phyloP scores from a whole-genome alignment of 1,140 invertebrate genomes.

The Drosophila nigrodunni region DNA sequence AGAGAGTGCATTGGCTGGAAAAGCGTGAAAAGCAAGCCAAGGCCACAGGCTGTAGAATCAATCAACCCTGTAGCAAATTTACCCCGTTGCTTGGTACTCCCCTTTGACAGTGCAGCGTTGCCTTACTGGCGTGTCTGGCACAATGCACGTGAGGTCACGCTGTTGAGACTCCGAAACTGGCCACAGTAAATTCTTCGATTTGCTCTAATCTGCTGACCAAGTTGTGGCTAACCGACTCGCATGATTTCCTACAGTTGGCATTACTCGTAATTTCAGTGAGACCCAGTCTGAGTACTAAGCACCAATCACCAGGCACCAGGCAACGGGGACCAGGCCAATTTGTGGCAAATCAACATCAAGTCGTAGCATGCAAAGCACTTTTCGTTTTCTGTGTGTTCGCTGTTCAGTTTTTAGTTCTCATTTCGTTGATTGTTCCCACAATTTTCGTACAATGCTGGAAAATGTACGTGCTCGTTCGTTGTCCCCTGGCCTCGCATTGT shows the following conservation, averaged over 20 bases:
- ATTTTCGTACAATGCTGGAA: conserved; percentile 80
- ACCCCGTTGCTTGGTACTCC: not conserved
- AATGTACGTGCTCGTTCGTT: conserved; percentile 71
- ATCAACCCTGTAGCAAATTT: conserved; percentile 9
- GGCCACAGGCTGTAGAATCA: conserved; percentile 42
- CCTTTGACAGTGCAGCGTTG: not conserved
- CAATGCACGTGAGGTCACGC: conserved; percentile 68
- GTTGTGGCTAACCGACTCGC: conserved; percentile 70
- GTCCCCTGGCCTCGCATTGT: conserved; percentile 46
- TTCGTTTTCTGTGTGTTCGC: conserved; percentile 27
- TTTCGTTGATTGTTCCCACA: conserved; percentile 82
- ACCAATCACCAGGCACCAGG: not conserved
- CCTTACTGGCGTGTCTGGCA: conserved; percentile 27
- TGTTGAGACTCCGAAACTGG: conserved; percentile 3
- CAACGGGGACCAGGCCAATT: conserved; percentile 24
- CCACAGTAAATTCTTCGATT: conserved; percentile 18
- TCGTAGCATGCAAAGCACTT: conserved; percentile 73
- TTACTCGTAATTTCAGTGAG: conserved; percentile 42
- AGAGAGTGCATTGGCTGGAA: conserved; percentile 70
- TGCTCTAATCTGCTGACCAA: conserved; percentile 81
- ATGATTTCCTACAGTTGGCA: conserved; percentile 59
- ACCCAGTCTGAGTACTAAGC: not conserved
- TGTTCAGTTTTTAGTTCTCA: conserved; percentile 42
- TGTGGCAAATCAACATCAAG: conserved; percentile 44
- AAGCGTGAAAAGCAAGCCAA: conserved; percentile 80